Evolutionary conservation across 2,888 invertebrate genomes (phyloP).

Genomic region (Erannis defoliaria): DNA sequence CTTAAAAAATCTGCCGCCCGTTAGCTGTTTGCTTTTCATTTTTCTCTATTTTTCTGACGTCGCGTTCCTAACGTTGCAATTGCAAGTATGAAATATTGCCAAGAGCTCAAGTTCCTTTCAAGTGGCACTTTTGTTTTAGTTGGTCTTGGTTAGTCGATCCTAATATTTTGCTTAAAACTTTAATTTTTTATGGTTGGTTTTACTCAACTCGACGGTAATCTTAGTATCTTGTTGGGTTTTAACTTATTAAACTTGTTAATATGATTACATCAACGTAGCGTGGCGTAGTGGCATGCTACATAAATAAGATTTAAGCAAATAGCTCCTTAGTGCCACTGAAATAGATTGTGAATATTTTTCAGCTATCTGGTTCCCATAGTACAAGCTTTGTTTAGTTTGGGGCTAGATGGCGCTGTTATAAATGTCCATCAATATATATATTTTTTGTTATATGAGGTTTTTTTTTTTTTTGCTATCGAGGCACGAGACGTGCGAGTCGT

Average conservation of each 20-base stretch:
- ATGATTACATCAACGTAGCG: background rate
- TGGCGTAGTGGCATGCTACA: background rate
- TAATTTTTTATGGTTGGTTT: slow-evolving; percentile 1
- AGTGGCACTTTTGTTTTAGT: slow-evolving; percentile 27
- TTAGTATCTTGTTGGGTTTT: background rate
- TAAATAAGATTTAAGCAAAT: background rate
- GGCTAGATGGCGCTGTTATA: no score
- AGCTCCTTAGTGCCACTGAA: background rate
- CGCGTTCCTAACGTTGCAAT: slow-evolving; percentile 3
- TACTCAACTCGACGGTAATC: background rate
- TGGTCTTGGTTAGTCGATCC: slow-evolving; percentile 4
- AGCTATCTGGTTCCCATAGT: no score
- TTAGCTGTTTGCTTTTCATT: slow-evolving; percentile 30
- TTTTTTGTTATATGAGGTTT: no score
- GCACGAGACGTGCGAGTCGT: no score
- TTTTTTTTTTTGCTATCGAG: no score
- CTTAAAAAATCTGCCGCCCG: slow-evolving; percentile 16
- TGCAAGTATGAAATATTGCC: slow-evolving; percentile 27
- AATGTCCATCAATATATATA: no score
- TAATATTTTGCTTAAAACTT: slow-evolving; percentile 13
- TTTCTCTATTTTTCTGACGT: slow-evolving; percentile 19
- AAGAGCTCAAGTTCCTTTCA: background rate
- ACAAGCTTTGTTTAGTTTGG: no score
- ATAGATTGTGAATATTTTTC: background rate
- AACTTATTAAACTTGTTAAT: background rate